phyloP scores from a whole-genome alignment of 2,113 vertebrate species.

The Alaudala cheleensis region DNA sequence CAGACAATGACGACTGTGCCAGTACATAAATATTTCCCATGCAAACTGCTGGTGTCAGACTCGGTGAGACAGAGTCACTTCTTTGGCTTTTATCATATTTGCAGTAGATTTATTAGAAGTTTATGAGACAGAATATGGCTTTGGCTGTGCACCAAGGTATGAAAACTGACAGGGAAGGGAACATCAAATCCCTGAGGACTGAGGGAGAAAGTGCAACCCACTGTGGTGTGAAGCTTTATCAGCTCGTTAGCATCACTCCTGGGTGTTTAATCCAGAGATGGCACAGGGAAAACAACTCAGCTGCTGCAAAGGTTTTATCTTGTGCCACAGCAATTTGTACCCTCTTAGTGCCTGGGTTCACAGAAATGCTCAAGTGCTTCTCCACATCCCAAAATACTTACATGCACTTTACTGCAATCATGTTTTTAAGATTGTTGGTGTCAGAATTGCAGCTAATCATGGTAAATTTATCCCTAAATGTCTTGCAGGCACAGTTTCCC shows the following conservation, averaged over 20 bases:
- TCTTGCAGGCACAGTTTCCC: background rate
- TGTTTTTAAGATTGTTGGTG: background rate
- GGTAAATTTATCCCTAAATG: background rate
- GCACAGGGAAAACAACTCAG: background rate
- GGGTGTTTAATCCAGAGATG: background rate
- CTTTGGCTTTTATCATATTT: background rate
- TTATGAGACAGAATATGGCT: background rate
- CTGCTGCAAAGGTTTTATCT: background rate
- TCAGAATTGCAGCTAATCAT: background rate
- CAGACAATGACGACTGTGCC: background rate
- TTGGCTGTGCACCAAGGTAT: background rate
- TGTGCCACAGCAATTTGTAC: background rate
- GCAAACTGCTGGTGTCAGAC: background rate
- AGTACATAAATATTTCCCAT: background rate
- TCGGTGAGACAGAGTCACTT: background rate
- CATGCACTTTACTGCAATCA: background rate
- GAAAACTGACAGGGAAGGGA: background rate
- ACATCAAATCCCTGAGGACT: background rate
- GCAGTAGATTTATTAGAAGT: background rate
- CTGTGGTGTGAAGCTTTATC: background rate
- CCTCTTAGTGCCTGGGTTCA: background rate
- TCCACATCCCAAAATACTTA: background rate
- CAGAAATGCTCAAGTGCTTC: background rate
- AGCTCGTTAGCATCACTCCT: background rate
- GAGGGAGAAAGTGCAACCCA: background rate